Evolutionary conservation across 2,113 vertebrate genomes (phyloP).

Genomic region (Podarcis cretensis): DNA sequence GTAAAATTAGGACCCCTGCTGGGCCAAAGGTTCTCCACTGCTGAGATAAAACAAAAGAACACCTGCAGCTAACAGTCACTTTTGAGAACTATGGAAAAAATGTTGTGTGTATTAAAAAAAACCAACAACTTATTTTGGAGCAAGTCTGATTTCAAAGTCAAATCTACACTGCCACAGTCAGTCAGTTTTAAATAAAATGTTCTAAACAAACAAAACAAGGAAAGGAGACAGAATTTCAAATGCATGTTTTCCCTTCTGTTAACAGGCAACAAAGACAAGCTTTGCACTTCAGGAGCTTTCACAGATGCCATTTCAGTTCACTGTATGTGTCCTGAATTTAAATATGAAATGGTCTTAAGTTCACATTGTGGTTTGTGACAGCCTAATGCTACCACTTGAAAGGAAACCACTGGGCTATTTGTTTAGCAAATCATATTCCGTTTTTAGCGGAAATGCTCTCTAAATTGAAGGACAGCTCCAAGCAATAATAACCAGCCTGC

Average conservation of each 20-base stretch:
- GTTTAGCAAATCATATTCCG: conserved; percentile 27
- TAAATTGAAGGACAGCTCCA: conserved; percentile 25
- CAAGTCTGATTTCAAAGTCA: not conserved
- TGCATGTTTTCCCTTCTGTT: not conserved
- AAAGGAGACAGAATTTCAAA: not conserved
- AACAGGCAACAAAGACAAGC: conserved; percentile 39
- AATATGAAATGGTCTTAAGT: not conserved
- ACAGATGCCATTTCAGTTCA: not conserved
- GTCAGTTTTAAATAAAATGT: not conserved
- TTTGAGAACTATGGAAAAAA: not conserved
- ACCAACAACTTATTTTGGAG: not conserved
- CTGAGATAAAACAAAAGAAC: not conserved
- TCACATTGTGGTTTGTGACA: not conserved
- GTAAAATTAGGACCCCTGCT: too few relatives aligned
- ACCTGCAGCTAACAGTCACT: not conserved
- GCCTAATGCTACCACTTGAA: not conserved
- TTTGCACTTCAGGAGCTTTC: not conserved
- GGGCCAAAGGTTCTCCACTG: too few relatives aligned
- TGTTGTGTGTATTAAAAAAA: not conserved
- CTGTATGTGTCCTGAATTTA: fast-evolving
- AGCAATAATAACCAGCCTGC: not conserved
- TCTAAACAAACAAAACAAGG: not conserved
- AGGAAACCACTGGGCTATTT: conserved; percentile 7
- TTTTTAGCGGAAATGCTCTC: conserved; percentile 39
- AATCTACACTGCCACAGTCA: not conserved